Evolutionary conservation across 2,888 invertebrate species (phyloP), one percentile per base, ranked within the genome.

Genomic region (Brachycybe producta): DNA sequence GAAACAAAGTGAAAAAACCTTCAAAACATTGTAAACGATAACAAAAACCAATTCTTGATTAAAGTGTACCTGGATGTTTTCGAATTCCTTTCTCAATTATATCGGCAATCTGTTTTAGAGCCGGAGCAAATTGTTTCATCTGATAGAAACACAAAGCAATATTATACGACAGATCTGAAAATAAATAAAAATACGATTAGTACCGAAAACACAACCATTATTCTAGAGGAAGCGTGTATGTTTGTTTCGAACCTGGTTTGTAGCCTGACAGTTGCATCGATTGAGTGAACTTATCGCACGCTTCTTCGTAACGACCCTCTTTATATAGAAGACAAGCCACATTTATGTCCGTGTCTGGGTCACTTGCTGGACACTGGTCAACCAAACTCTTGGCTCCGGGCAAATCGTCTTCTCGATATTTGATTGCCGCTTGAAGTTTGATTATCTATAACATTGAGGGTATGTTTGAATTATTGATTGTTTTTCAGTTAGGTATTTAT

Each of bases 1-100:
- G 58, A 30, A 23, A 19, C 8, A 23, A 23, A 23, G 8, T n/a
- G n/a, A n/a, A n/a, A n/a, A n/a, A 42, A 41, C 26, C 13, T 7
- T 45, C 5, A 23, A 42, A 42, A n/a, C 5, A 42, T 21, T 15
- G 17, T 44, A 5, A n/a, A 45, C 7, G 11, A 7, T 41, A 39
- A 45, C 7, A 43, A 11, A 8, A 15, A 8, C 7, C 7, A 40
- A 5, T 11, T 40, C 17, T 19, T 8, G 24, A 17, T 19, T 19
- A n/a, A n/a, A 36, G n/a, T 30, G n/a, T 57, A 71, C 71, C 71
- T 28, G 97, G 97, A 70, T 97, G 92, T 66, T 95, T 92, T 53
- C 88, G 75, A 55, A 97, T 92, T 8, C 95, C 97, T 63, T 82
- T 77, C 67, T 97, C 95, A 57, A 98, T 92, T 48, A 98, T 95